Conservation (phyloP, 2,888 invertebrate species). For the Tupiocoris notatus region DNA sequence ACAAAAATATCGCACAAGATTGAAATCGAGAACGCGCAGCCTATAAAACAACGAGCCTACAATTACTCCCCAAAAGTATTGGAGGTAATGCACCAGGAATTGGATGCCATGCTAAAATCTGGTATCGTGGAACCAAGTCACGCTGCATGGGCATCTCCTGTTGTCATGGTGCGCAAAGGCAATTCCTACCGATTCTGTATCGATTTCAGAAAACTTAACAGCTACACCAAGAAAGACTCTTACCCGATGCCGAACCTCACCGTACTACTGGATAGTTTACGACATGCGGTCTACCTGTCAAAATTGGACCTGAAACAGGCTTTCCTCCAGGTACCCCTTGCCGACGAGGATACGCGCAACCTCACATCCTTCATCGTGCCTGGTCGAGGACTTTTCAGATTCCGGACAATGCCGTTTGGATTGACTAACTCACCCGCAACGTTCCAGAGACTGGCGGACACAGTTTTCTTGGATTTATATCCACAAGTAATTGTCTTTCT, state of each 20-base stretch:
- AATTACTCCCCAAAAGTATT: constrained; percentile 22
- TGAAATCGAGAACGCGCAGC: constrained; percentile 16
- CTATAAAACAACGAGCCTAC: constrained; percentile 30
- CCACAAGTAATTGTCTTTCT: constrained; percentile 21
- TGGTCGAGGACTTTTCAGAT: constrained; percentile 51
- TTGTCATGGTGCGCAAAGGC: constrained; percentile 46
- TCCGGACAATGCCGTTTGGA: constrained; percentile 51
- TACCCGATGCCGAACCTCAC: constrained; percentile 24
- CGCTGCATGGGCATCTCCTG: constrained; percentile 25
- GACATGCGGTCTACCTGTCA: constrained; percentile 8
- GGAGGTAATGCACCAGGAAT: constrained; percentile 18
- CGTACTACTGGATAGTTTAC: background rate
- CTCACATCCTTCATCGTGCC: constrained; percentile 52
- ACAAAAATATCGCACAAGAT: constrained; percentile 20
- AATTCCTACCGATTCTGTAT: constrained; percentile 52
- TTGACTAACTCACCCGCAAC: constrained; percentile 46
- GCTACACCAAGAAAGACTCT: constrained; percentile 10
- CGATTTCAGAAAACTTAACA: constrained; percentile 54
- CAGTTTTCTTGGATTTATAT: constrained; percentile 41
- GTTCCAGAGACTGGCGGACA: constrained; percentile 47
- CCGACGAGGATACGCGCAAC: constrained; percentile 45
- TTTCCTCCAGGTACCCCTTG: constrained; percentile 30
- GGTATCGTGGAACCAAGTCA: constrained; percentile 16
- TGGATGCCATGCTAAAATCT: constrained; percentile 12
- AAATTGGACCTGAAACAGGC: constrained; percentile 29